A percentile compares a stretch with the other conserved stretches of the same genome.
These are phyloP conservation scores for Xenentodon cancila DNA, from an alignment of 2,797 vertebrate genomes.

Conservation along the genomic window DNA sequence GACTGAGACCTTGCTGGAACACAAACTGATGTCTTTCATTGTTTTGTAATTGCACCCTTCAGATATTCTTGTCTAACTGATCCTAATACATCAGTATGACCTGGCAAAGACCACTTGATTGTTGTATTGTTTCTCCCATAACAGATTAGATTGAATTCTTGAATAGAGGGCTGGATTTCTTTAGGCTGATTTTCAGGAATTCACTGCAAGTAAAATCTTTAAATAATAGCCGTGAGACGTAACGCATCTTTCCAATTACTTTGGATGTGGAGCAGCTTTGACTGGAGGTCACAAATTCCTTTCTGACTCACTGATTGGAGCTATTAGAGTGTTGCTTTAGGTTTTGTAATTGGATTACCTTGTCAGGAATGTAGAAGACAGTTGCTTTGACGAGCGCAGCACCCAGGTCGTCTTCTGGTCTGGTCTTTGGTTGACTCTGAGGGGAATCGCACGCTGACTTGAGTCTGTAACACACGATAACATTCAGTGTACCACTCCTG, in stretches of 20 bases:
- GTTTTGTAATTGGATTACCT: conserved; percentile 6
- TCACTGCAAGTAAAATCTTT: not conserved
- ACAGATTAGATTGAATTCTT: no score
- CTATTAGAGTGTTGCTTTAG: conserved; percentile 4
- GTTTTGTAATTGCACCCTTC: no score
- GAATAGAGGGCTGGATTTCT: not conserved
- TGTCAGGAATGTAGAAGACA: not conserved
- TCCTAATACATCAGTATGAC: no score
- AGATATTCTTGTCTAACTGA: no score
- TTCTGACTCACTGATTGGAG: conserved; percentile 18
- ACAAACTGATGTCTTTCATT: no score
- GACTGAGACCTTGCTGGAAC: no score
- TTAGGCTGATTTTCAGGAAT: not conserved
- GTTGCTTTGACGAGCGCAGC: not conserved
- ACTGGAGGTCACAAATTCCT: conserved; percentile 33
- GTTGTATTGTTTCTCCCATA: no score
- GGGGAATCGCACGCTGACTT: not conserved
- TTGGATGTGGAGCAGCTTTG: conserved; percentile 28
- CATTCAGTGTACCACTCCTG: not conserved
- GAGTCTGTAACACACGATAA: no score
- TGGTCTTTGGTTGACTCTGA: not conserved
- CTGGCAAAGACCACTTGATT: no score
- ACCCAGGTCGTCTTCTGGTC: not conserved
- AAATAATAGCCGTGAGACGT: not conserved
- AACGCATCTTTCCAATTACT: conserved; percentile 13